A percentile compares a stretch with the other conserved stretches of the same genome.
Evolutionary conservation across 2,797 vertebrate genomes (phyloP).

Genomic region (Crocidura indochinensis): DNA sequence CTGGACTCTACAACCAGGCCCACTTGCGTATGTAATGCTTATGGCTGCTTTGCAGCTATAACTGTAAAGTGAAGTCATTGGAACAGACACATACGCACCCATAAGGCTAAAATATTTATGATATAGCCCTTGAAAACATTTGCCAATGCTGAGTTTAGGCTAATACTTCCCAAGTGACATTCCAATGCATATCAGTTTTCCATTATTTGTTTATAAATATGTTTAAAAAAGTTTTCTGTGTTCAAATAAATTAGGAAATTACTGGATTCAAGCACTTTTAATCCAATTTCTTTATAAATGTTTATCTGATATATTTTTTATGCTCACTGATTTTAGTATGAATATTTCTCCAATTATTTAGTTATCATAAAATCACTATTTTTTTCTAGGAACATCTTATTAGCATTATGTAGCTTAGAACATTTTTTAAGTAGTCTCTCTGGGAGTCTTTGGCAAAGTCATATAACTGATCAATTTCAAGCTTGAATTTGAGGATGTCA

Average conservation of each 20-base stretch:
- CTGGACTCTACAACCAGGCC: background rate
- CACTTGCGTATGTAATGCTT: slow-evolving; percentile 46
- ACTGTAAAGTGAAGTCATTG: slow-evolving; percentile 13
- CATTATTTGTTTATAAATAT: slow-evolving; percentile 59
- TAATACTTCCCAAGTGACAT: slow-evolving; percentile 52
- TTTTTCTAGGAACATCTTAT: background rate
- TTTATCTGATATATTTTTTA: slow-evolving; percentile 41
- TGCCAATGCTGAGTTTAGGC: slow-evolving; percentile 6
- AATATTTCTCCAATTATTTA: background rate
- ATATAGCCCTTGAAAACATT: slow-evolving; percentile 54
- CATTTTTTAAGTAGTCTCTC: slow-evolving; percentile 50
- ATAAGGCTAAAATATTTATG: slow-evolving; percentile 51
- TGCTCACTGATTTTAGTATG: slow-evolving; percentile 23
- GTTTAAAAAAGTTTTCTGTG: slow-evolving; percentile 10
- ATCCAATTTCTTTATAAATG: slow-evolving; percentile 41
- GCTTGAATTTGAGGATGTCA: slow-evolving; percentile 59
- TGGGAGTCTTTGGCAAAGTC: slow-evolving; percentile 52
- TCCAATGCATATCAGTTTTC: slow-evolving; percentile 47
- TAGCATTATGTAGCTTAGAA: slow-evolving; percentile 28
- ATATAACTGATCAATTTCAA: slow-evolving; percentile 62
- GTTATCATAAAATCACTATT: background rate
- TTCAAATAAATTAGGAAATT: slow-evolving; percentile 65
- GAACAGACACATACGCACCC: slow-evolving; percentile 35
- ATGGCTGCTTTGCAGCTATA: slow-evolving; percentile 22
- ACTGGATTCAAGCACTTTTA: slow-evolving; percentile 44